phyloP scores from a whole-genome alignment of 2,113 vertebrate genomes.

The Sterrhoptilus dennistouni region DNA sequence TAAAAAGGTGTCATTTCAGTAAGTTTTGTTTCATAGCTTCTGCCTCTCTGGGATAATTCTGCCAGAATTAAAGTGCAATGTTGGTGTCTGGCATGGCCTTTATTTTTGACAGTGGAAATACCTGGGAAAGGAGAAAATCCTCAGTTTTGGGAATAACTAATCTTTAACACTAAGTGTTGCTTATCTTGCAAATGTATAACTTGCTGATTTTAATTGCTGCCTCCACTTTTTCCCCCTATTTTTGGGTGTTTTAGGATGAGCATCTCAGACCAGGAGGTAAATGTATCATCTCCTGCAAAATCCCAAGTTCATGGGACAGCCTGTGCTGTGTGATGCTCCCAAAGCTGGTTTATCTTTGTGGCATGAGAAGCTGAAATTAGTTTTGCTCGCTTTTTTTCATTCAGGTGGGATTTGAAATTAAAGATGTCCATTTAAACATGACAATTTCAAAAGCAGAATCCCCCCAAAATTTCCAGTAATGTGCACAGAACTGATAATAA shows the following conservation, averaged over 20 bases:
- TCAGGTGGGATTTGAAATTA: not conserved
- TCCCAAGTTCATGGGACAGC: not conserved
- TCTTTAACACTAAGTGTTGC: not conserved
- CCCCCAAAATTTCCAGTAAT: not conserved
- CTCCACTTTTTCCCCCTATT: not conserved
- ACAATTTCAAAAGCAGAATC: not conserved
- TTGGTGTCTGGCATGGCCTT: not conserved
- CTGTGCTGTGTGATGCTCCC: not conserved
- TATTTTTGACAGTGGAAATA: not conserved
- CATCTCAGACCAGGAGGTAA: not conserved
- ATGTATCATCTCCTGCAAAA: not conserved
- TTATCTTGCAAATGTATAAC: not conserved
- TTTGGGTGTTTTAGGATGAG: not conserved
- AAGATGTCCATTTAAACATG: not conserved
- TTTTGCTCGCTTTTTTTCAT: not conserved
- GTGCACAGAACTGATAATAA: not conserved
- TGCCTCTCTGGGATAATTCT: not conserved
- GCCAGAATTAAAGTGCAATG: not conserved
- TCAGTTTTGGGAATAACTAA: not conserved
- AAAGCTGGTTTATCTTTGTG: not conserved
- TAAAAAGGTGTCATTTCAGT: slow-evolving; percentile 49
- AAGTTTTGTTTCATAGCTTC: slow-evolving; percentile 9
- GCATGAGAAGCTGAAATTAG: not conserved
- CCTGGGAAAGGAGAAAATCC: not conserved
- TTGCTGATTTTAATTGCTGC: not conserved